phyloP scores from a whole-genome alignment of 30 jellyfish, hydroid and myxozoan species.

The Rhopilema esculentum region DNA sequence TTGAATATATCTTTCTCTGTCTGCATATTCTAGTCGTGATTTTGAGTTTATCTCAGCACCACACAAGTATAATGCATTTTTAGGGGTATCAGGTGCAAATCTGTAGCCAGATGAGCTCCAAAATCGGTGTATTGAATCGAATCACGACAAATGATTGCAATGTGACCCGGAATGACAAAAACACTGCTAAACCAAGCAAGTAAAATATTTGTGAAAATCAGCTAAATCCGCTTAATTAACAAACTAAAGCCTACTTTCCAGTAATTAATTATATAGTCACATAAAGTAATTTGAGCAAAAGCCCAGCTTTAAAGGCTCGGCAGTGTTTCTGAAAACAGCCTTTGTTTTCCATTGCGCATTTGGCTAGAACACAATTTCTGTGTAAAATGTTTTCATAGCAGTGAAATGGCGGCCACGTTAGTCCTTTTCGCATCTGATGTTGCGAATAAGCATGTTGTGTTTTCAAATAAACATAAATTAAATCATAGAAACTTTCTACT shows the following conservation, averaged over 20 bases:
- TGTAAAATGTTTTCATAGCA: background rate
- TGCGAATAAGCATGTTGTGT: background rate
- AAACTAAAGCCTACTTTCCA: background rate
- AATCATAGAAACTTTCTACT: background rate
- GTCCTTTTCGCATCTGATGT: background rate
- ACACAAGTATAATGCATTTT: background rate
- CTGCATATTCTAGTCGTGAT: background rate
- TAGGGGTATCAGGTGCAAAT: background rate
- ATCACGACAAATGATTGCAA: background rate
- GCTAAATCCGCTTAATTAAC: background rate
- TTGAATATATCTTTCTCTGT: background rate
- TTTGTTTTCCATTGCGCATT: background rate
- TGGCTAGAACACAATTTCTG: background rate
- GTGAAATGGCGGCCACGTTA: background rate
- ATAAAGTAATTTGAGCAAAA: background rate
- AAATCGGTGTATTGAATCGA: background rate
- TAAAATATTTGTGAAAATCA: background rate
- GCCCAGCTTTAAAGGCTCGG: background rate
- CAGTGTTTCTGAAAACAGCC: background rate
- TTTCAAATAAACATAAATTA: too few species aligned
- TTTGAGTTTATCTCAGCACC: background rate
- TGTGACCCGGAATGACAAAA: background rate
- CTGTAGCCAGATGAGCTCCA: background rate
- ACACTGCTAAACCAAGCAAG: background rate
- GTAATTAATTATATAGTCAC: background rate